Evolutionary conservation across 2,113 vertebrate species (phyloP).

Genomic region (Cheilinus undulatus): DNA sequence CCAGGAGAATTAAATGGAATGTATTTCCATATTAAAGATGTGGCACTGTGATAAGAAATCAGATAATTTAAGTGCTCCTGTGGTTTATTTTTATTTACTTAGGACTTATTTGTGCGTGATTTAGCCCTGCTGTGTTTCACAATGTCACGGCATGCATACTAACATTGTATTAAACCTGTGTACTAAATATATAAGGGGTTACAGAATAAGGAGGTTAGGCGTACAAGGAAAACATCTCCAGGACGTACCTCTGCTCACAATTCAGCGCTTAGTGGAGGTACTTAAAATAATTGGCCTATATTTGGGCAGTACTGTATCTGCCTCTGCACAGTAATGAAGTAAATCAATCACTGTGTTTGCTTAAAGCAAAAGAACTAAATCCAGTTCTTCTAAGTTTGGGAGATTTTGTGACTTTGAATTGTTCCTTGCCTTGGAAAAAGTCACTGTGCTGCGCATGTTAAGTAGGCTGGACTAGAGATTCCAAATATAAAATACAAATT

Average conservation of each 20-base stretch:
- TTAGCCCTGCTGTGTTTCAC: constrained; percentile 35
- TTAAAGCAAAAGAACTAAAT: constrained; percentile 36
- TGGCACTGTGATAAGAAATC: constrained; percentile 3
- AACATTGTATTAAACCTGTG: constrained; percentile 6
- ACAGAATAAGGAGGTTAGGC: constrained; percentile 57
- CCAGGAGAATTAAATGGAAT: constrained; percentile 22
- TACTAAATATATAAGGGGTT: constrained; percentile 27
- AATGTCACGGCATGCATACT: constrained; percentile 38
- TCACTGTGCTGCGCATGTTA: constrained; percentile 50
- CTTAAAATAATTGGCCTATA: constrained; percentile 81
- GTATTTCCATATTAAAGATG: constrained; percentile 22
- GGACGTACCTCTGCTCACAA: constrained; percentile 62
- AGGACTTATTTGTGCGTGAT: constrained; percentile 30
- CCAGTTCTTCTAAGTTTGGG: constrained; percentile 34
- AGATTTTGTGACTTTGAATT: constrained; percentile 52
- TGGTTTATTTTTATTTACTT: constrained; percentile 38
- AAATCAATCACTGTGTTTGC: constrained; percentile 66
- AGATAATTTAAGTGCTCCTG: constrained; percentile 1
- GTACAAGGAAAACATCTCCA: constrained; percentile 56
- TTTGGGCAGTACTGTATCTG: constrained; percentile 64
- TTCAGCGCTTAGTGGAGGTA: constrained; percentile 61
- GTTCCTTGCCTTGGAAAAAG: constrained; percentile 43
- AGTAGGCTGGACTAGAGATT: constrained; percentile 51
- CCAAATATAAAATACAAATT: constrained; percentile 76
- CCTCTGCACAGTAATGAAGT: constrained; percentile 67